Conservation (phyloP, 2,113 vertebrate species). For the Pelecanus crispus region DNA sequence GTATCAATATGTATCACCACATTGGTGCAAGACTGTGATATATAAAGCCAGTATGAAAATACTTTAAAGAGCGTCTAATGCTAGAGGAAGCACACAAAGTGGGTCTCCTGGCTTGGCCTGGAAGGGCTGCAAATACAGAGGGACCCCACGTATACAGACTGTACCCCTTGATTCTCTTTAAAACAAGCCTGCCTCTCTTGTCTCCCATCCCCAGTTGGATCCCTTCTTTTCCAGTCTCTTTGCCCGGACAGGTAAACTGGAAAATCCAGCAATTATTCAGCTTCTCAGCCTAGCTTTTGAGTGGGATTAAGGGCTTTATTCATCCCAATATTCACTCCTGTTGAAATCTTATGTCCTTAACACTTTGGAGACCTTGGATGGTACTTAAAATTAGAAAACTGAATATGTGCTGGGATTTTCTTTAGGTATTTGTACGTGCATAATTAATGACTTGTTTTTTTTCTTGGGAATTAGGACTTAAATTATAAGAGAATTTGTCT, state of each 20-base stretch:
- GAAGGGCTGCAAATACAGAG: not conserved
- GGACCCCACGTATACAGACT: no score
- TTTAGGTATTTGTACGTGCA: not conserved
- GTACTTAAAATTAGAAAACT: not conserved
- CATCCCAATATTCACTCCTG: not conserved
- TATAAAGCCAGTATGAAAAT: not conserved
- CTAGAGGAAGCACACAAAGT: not conserved
- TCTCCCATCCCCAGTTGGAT: not conserved
- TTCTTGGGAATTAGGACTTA: not conserved
- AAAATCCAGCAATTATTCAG: not conserved
- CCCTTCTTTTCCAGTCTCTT: not conserved
- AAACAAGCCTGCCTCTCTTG: not conserved
- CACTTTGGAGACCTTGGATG: not conserved
- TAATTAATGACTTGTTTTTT: not conserved
- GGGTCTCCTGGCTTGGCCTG: not conserved
- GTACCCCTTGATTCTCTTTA: not conserved
- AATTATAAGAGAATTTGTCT: not conserved
- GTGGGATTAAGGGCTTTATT: not conserved
- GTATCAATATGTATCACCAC: not conserved
- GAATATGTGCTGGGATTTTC: not conserved
- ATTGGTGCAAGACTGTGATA: not conserved
- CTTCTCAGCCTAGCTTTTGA: not conserved
- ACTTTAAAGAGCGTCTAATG: not conserved
- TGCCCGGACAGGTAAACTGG: not conserved
- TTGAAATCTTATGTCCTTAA: not conserved